Conservation (phyloP, 2,888 invertebrate genomes). For the Tupiocoris notatus region DNA sequence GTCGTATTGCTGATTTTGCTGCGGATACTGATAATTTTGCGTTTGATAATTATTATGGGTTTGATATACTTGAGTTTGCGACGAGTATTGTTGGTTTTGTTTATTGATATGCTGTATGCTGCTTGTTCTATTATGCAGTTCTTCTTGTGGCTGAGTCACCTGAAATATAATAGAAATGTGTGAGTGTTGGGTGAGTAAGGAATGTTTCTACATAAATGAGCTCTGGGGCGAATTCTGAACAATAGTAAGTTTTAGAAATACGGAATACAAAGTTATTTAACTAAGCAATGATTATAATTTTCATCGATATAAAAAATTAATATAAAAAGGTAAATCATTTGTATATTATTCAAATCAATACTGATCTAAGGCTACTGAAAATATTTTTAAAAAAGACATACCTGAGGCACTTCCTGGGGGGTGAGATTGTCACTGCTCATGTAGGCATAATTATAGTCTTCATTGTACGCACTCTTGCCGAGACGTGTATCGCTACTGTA, state of each 20-base stretch:
- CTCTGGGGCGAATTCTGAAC: too few relatives aligned
- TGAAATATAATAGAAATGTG: constrained; percentile 3
- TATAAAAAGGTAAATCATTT: too few relatives aligned
- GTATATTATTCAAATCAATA: too few relatives aligned
- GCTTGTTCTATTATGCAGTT: constrained; percentile 46
- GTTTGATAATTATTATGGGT: constrained; percentile 51
- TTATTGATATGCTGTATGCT: constrained; percentile 48
- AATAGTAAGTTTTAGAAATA: too few relatives aligned
- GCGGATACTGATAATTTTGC: constrained; percentile 55
- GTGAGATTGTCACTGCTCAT: constrained; percentile 66
- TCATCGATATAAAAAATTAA: too few relatives aligned
- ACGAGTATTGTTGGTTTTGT: constrained; percentile 49
- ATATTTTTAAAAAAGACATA: too few relatives aligned
- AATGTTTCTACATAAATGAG: too few relatives aligned
- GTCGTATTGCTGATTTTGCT: constrained; percentile 36
- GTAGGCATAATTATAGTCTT: constrained; percentile 71
- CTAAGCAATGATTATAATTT: too few relatives aligned
- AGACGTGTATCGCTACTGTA: constrained; percentile 54
- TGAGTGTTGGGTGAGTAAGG: too few relatives aligned
- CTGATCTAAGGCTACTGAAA: background rate
- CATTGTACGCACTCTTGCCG: constrained; percentile 57
- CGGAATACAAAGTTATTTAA: too few relatives aligned
- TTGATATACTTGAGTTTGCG: constrained; percentile 52
- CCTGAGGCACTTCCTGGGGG: constrained; percentile 44
- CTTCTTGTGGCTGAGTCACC: constrained; percentile 46